A percentile compares a stretch with the other conserved stretches of the same genome.
These are phyloP conservation scores for Phymorhynchus buccinoides DNA, from an alignment of 1,140 invertebrate genomes.

Conservation along the genomic window DNA sequence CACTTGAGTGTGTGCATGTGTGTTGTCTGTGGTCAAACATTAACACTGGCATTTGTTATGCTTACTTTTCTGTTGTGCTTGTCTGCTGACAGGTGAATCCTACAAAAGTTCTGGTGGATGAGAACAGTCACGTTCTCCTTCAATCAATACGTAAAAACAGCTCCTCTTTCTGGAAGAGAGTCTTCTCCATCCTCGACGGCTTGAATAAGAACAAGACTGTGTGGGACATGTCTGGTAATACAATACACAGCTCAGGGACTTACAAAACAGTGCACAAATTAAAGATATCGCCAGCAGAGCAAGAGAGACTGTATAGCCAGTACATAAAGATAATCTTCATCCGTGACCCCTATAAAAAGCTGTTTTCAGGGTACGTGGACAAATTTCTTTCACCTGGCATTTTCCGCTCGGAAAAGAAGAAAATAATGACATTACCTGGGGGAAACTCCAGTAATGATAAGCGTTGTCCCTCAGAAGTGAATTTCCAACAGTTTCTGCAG, in stretches of 20 bases:
- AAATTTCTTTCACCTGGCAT: not conserved
- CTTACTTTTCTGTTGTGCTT: too few species aligned
- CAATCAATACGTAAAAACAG: not conserved
- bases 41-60: too few species aligned
- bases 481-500: not conserved
- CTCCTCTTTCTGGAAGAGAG: conserved; percentile 22
- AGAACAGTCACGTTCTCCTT: not conserved
- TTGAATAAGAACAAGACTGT: not conserved
- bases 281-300: not conserved
- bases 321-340: conserved; percentile 16
- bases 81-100: too few species aligned
- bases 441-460: not conserved
- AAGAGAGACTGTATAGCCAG: not conserved
- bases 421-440: not conserved
- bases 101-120: not conserved
- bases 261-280: too few species aligned
- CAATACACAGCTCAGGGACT: not conserved
- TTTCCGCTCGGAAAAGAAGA: not conserved
- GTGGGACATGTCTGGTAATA: conserved; percentile 4
- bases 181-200: not conserved
- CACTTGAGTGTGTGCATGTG: too few species aligned
- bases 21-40: too few species aligned
- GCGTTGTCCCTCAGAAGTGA: not conserved
- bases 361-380: conserved; percentile 28
- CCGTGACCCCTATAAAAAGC: conserved; percentile 12